Base-by-base conservation (phyloP, 2,888 invertebrate genomes). In the Priapulus caudatus region DNA sequence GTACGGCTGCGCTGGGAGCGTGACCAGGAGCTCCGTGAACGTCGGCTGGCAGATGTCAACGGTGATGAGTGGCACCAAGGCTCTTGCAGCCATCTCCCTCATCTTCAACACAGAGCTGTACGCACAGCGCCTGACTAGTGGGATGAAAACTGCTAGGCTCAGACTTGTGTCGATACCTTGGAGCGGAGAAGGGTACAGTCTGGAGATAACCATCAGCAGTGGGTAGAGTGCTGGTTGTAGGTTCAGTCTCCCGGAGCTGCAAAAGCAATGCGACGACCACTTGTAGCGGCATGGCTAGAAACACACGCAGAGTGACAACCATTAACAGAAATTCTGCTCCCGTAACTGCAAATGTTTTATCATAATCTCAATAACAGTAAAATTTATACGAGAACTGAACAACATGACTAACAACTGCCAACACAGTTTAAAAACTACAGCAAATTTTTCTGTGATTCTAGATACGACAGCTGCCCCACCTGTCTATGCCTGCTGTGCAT, bases 151-250 rank as follows among this genome's bases (percentile, higher is more conserved):
- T 20, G 77, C 73, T 54, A 85, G 71, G 79, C 82, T 80, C 50
- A 82, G 72, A 61, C 78, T 79, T 20, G 80, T 77, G 60, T 81
- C 81, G 5, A 79, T 77, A 43, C 81, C 82, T 63, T 87, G 86
- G 48, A 81, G 71, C 1, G 81, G 75, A 0, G 83, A 82, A 0
- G 86, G 84, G 69, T 84, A 84, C 2, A 92, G 74, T 23, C 88
- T 75, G 1, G 82, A 81, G 49, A 92, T 74, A 53, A 92, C 73
- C 63, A 89, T 70, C 57, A 92, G 73, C 45, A 85, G 75, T 0
- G 88, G 86, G 72, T 84, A 86, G 55, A 89, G 70, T 3, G 81
- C 76, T 0, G 82, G 79, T 54, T 82, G 63, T 62, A 73, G 54
- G 61, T 63, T 58, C 22, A 62, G 47, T 16, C 44, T 18, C 45